Percentiles rank a stretch among this genome's conserved stretches.
Evolutionary conservation across 1,140 invertebrate species (phyloP).

Genomic region (Brachionus koreanus): DNA sequence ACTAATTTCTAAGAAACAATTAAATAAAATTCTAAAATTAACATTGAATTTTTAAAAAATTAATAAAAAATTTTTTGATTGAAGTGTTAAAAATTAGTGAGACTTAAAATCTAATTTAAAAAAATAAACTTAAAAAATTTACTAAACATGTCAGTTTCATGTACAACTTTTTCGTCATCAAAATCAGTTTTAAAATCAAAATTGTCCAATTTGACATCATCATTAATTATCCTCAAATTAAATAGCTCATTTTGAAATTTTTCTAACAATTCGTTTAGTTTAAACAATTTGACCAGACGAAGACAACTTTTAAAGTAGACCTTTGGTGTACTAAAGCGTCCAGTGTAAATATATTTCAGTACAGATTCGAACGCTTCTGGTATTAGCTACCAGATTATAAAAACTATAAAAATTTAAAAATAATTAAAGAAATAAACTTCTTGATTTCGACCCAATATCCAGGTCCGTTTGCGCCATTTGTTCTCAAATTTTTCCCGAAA

Average conservation of each 20-base stretch:
- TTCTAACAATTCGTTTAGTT: constrained; percentile 52
- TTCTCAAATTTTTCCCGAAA: constrained; percentile 49
- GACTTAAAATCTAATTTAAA: no score
- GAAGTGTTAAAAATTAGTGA: no score
- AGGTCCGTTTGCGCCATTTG: background rate
- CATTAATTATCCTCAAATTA: background rate
- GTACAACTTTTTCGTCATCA: background rate
- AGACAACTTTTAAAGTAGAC: constrained; percentile 57
- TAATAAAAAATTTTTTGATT: no score
- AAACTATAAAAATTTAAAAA: background rate
- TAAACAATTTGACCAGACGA: constrained; percentile 59
- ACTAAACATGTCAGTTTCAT: constrained; percentile 30
- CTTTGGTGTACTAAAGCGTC: constrained; percentile 47
- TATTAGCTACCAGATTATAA: constrained; percentile 50
- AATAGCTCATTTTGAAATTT: constrained; percentile 49
- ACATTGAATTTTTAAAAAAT: no score
- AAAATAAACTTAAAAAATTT: background rate
- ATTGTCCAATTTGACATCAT: constrained; percentile 7
- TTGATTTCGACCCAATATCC: background rate
- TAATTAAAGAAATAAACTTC: background rate
- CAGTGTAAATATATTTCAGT: constrained; percentile 60
- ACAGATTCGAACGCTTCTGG: constrained; percentile 57
- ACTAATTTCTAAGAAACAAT: no score
- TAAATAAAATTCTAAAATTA: no score
- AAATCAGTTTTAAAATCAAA: background rate